Evolutionary conservation across 1,140 invertebrate genomes (phyloP).

Genomic region (Drosophila hydei): DNA sequence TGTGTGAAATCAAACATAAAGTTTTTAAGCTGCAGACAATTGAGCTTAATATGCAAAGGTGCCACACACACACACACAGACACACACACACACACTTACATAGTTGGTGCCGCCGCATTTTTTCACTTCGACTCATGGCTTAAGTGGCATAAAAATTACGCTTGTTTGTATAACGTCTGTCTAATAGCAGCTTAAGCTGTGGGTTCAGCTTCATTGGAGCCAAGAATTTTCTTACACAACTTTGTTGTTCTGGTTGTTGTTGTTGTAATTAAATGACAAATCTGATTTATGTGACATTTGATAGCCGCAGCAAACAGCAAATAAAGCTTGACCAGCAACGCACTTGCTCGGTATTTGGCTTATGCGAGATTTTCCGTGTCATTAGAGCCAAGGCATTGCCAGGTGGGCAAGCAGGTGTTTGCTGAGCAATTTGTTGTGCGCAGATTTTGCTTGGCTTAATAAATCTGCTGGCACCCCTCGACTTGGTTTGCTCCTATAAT

Average conservation of each 20-base stretch:
- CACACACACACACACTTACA: background rate
- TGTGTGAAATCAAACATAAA: slow-evolving; percentile 75
- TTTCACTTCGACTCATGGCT: slow-evolving; percentile 45
- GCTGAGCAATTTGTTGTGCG: slow-evolving; percentile 34
- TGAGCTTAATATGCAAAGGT: slow-evolving; percentile 70
- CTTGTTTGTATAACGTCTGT: slow-evolving; percentile 41
- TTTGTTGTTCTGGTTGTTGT: slow-evolving; percentile 15
- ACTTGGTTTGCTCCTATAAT: slow-evolving; percentile 51
- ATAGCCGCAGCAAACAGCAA: slow-evolving; percentile 57
- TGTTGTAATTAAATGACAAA: slow-evolving; percentile 70
- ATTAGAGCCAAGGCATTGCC: slow-evolving; percentile 2
- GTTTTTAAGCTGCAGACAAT: slow-evolving; percentile 78
- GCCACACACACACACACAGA: background rate
- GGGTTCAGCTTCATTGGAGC: slow-evolving; percentile 43
- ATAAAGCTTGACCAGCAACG: slow-evolving; percentile 36
- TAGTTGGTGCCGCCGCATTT: slow-evolving; percentile 17
- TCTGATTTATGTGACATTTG: slow-evolving; percentile 81
- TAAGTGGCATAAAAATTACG: slow-evolving; percentile 40
- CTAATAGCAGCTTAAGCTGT: slow-evolving; percentile 55
- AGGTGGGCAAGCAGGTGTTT: slow-evolving; percentile 34
- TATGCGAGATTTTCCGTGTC: slow-evolving; percentile 44
- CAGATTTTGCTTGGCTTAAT: slow-evolving; percentile 35
- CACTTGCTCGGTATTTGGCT: slow-evolving; percentile 22
- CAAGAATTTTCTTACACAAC: slow-evolving; percentile 18
- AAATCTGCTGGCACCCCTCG: slow-evolving; percentile 26